phyloP scores from a whole-genome alignment of 64 coral and sea anemone species.

The Porites lutea region DNA sequence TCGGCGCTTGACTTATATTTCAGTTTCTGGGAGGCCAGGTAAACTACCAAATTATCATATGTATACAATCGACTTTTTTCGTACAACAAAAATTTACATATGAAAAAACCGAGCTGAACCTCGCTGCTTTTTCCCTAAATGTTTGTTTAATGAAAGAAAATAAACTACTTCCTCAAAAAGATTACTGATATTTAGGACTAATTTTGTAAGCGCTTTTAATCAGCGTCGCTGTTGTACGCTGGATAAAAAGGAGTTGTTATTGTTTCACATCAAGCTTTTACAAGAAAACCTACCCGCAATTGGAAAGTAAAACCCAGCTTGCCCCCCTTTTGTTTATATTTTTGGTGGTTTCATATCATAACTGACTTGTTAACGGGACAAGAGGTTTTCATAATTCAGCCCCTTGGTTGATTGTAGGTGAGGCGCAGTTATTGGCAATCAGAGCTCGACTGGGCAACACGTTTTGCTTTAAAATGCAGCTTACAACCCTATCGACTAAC shows the following conservation, averaged over 20 bases:
- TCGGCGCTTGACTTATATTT: background rate
- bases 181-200: background rate
- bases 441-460: too few relatives aligned
- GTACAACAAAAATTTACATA: constrained; percentile 12
- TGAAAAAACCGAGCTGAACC: background rate
- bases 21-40: background rate
- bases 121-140: background rate
- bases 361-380: too few relatives aligned
- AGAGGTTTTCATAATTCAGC: too few relatives aligned
- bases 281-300: too few relatives aligned
- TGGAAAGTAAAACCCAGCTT: too few relatives aligned
- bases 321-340: too few relatives aligned
- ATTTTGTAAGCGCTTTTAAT: background rate
- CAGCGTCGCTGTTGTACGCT: background rate
- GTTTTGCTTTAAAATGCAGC: too few relatives aligned
- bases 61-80: background rate
- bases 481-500: too few relatives aligned
- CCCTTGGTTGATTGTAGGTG: too few relatives aligned
- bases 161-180: background rate
- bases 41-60: constrained; percentile 7
- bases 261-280: background rate
- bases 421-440: too few relatives aligned
- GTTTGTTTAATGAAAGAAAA: constrained; percentile 18
- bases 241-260: background rate
- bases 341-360: too few relatives aligned